A percentile compares a stretch with the other conserved stretches of the same genome.
Evolutionary conservation across 2,113 vertebrate genomes (phyloP).

Genomic region (Sisor rabdophorus): DNA sequence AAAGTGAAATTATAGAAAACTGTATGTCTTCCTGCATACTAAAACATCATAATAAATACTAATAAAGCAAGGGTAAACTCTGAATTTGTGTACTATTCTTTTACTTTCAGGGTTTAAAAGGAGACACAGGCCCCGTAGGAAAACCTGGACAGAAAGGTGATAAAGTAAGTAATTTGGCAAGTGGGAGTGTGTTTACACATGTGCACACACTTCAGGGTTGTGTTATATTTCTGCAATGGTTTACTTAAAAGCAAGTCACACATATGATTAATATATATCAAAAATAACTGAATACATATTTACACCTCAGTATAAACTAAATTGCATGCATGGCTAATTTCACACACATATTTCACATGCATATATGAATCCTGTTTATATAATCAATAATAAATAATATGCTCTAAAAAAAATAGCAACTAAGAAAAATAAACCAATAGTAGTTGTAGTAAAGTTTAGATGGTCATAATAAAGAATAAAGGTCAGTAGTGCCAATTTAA

Average conservation of each 20-base stretch:
- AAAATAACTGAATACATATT: too few species aligned
- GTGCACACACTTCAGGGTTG: background rate
- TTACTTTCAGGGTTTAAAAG: constrained; percentile 79
- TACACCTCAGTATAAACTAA: too few species aligned
- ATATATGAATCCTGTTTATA: background rate
- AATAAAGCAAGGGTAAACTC: background rate
- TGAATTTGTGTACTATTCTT: constrained; percentile 30
- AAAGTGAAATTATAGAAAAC: background rate
- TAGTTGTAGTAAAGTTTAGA: too few species aligned
- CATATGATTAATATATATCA: too few species aligned
- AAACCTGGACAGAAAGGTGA: constrained; percentile 78
- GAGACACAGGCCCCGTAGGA: constrained; percentile 77
- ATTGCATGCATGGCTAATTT: too few species aligned
- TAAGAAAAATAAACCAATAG: too few species aligned
- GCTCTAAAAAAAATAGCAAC: too few species aligned
- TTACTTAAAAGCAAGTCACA: background rate
- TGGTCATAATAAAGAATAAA: too few species aligned
- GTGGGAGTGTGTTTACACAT: constrained; percentile 16
- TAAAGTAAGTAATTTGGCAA: constrained; percentile 74
- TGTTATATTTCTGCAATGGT: background rate
- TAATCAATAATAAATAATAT: background rate
- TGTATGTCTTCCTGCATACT: background rate
- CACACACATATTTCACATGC: too few species aligned
- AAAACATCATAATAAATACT: background rate
- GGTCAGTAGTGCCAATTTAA: too few species aligned